Conservation (phyloP, 2,888 invertebrate genomes). For the Syrphus vitripennis region DNA sequence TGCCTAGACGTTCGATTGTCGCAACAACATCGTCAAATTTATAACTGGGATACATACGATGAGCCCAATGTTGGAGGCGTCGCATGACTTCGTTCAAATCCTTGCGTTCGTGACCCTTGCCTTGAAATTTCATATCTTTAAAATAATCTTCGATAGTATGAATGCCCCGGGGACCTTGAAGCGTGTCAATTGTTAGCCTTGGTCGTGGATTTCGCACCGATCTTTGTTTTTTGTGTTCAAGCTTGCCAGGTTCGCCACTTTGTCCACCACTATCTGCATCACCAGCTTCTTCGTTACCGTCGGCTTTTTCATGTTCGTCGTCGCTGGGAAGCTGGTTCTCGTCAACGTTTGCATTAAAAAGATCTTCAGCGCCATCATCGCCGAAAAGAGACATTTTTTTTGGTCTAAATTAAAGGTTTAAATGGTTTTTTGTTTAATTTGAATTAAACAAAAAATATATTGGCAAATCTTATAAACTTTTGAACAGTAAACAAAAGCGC, state of each 20-base stretch:
- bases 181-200: slow-evolving; percentile 86
- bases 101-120: slow-evolving; percentile 90
- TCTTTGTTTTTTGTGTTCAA: slow-evolving; percentile 83
- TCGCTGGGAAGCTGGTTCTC: slow-evolving; percentile 82
- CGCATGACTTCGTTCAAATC: slow-evolving; percentile 92
- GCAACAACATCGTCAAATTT: slow-evolving; percentile 92
- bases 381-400: slow-evolving; percentile 71
- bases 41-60: slow-evolving; percentile 94
- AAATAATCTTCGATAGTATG: slow-evolving; percentile 90
- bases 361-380: slow-evolving; percentile 76
- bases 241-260: slow-evolving; percentile 77
- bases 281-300: slow-evolving; percentile 75
- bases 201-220: slow-evolving; percentile 86
- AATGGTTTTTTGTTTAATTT: not conserved
- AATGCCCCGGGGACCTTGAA: slow-evolving; percentile 90
- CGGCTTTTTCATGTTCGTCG: slow-evolving; percentile 79
- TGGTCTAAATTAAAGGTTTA: not conserved
- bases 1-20: slow-evolving; percentile 91
- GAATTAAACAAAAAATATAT: not conserved
- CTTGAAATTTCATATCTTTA: slow-evolving; percentile 89
- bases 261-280: slow-evolving; percentile 82
- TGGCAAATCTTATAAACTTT: not conserved
- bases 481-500: not conserved
- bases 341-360: slow-evolving; percentile 77
- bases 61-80: slow-evolving; percentile 95